phyloP scores from a whole-genome alignment of 2,888 invertebrate genomes.

The Pyralis farinalis region DNA sequence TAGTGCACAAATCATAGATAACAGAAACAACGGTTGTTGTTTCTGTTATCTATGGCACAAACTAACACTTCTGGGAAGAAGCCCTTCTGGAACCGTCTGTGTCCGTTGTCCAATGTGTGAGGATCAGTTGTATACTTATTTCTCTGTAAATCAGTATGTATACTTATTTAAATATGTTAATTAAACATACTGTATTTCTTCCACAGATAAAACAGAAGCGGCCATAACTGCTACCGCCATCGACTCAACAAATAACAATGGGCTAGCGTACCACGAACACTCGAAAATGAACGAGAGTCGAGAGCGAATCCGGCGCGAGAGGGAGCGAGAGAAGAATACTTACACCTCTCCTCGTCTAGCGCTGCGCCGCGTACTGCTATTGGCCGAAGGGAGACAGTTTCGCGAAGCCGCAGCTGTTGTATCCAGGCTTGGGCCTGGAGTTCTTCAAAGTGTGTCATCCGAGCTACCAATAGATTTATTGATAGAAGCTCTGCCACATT shows the following conservation, averaged over 20 bases:
- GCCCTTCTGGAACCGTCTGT: too few species aligned
- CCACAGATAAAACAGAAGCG: too few species aligned
- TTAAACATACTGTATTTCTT: too few species aligned
- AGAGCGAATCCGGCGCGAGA: conserved; percentile 86
- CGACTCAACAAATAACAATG: conserved; percentile 33
- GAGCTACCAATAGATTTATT: conserved; percentile 93
- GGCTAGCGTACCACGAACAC: conserved; percentile 44
- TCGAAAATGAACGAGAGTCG: conserved; percentile 85
- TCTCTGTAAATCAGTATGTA: too few species aligned
- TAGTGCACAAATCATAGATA: too few species aligned
- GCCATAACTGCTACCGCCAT: too few species aligned
- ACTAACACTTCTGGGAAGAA: too few species aligned
- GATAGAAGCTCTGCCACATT: conserved; percentile 94
- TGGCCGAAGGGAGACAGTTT: conserved; percentile 94
- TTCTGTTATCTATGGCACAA: too few species aligned
- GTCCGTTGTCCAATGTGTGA: too few species aligned
- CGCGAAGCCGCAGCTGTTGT: conserved; percentile 94
- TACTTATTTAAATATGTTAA: too few species aligned
- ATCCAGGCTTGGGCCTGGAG: conserved; percentile 88
- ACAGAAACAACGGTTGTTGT: too few species aligned
- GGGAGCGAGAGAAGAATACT: conserved; percentile 80
- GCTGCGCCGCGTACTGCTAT: conserved; percentile 85
- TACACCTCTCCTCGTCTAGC: conserved; percentile 85
- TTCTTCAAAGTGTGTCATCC: conserved; percentile 86
- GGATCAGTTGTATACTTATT: too few species aligned